Percentiles rank a stretch among this genome's conserved stretches.
These are phyloP conservation scores for Dicyrtoma fusca DNA, from an alignment of 2,888 invertebrate species.

Conservation along the genomic window DNA sequence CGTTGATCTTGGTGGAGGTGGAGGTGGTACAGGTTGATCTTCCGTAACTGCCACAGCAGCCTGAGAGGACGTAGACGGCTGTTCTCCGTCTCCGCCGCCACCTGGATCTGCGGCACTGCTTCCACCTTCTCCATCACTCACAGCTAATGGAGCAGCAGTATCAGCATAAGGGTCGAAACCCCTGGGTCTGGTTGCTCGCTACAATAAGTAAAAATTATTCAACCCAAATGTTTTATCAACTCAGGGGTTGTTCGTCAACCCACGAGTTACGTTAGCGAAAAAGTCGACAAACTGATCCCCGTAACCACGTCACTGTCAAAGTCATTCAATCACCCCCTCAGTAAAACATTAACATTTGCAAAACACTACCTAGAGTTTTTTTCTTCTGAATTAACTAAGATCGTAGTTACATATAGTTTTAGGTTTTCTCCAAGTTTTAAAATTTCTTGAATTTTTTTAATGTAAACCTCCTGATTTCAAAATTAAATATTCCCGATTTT, in stretches of 20 bases:
- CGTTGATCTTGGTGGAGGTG: conserved; percentile 46
- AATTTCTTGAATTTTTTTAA: too few relatives aligned
- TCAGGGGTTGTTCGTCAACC: not conserved
- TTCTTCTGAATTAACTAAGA: too few relatives aligned
- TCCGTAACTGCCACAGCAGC: conserved; percentile 43
- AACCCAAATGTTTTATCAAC: not conserved
- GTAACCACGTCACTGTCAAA: too few relatives aligned
- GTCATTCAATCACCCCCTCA: too few relatives aligned
- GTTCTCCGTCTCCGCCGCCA: conserved; percentile 53
- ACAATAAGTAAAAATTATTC: not conserved
- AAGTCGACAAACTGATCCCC: too few relatives aligned
- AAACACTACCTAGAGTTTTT: too few relatives aligned
- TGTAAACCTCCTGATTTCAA: too few relatives aligned
- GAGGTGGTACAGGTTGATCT: conserved; percentile 41
- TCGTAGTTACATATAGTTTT: too few relatives aligned
- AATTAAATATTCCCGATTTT: too few relatives aligned
- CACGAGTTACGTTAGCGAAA: not conserved
- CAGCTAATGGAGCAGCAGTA: conserved; percentile 50
- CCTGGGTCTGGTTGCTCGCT: conserved; percentile 13
- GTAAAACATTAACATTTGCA: too few relatives aligned
- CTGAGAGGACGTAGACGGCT: conserved; percentile 37
- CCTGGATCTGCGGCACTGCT: conserved; percentile 36
- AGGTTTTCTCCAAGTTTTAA: too few relatives aligned
- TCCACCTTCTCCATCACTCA: conserved; percentile 44
- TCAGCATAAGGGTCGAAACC: conserved; percentile 36